Base-by-base conservation (phyloP, 2,797 vertebrate genomes). In the Sardinella longiceps region DNA sequence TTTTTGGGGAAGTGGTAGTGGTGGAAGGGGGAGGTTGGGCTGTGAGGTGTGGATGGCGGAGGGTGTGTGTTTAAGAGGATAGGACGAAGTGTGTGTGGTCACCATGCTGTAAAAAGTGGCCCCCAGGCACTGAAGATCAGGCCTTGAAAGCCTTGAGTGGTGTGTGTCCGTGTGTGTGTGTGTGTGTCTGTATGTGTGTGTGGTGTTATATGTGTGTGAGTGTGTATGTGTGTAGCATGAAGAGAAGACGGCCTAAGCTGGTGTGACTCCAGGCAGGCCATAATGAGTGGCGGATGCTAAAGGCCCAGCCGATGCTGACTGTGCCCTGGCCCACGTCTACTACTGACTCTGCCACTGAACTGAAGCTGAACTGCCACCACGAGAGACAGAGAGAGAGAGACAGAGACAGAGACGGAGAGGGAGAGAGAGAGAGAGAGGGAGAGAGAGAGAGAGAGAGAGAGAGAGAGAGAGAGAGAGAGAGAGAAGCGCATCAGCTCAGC, bases 191-290 rank as follows among this genome's bases (percentile, higher is more conserved):
- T 70, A 11, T 70, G 66, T 74, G 66, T 74, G 11, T 74, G 66
- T 74, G 66, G 33, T 39, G 14, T 74, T 74, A 1, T 74, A 15
- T 43, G 70, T n/a, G 70, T 43, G 70, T 77, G 33, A 23, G 70
- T 77, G 37, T 43, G 70, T 77, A 20, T 39, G 70, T 23, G 33
- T 77, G 14, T 33, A 70, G 30, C 30, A 70, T 37, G 18, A 77
- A 23, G 37, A 77, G 70, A 77, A 33, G 60, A 20, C 33, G 37
- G 70, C 86, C 91, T 94, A 93, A 95, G 93, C 92, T 91, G 90
- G 90, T 93, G 93, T 94, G 95, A 95, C 94, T 92, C 93, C 91
- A 91, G 92, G 91, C 91, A 91, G 92, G 91, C 88, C 90, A 91
- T 94, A 94, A 95, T 93, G 93, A 94, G 94, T 84, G 92, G 84